A percentile compares a stretch with the other conserved stretches of the same genome.
These are phyloP conservation scores for Athene cunicularia DNA, from an alignment of 2,113 vertebrate genomes.

Conservation along the genomic window DNA sequence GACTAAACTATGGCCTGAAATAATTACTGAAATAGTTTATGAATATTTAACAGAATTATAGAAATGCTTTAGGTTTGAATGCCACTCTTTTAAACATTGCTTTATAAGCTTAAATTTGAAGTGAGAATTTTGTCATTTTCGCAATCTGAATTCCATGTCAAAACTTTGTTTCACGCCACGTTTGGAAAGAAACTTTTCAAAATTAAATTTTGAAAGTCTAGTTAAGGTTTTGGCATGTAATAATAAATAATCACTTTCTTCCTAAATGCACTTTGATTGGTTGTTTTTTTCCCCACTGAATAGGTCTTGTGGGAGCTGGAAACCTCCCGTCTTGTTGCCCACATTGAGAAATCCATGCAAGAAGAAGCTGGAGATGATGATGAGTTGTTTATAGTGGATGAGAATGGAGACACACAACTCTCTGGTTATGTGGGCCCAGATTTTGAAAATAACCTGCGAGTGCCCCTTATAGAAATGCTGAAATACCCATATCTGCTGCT, in stretches of 20 bases:
- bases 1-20: background rate
- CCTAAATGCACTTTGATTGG: background rate
- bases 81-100: background rate
- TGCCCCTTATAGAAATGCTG: conserved; percentile 83
- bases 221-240: background rate
- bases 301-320: conserved; percentile 83
- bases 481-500: conserved; percentile 85
- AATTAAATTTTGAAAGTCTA: background rate
- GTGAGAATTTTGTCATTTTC: background rate
- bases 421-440: conserved; percentile 72
- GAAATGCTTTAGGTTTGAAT: background rate
- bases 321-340: conserved; percentile 76
- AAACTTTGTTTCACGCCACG: background rate
- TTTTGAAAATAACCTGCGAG: conserved; percentile 79
- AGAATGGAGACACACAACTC: conserved; percentile 68
- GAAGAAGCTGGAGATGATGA: conserved; percentile 73
- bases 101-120: background rate
- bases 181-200: background rate
- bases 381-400: conserved; percentile 80
- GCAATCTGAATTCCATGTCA: background rate
- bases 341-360: conserved; percentile 73
- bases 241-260: background rate
- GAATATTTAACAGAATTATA: background rate
- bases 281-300: background rate
- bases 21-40: background rate